A percentile compares a stretch with the other conserved stretches of the same genome.
These are phyloP conservation scores for Drosophila stalkeri DNA, from an alignment of 2,888 invertebrate species.

Conservation along the genomic window DNA sequence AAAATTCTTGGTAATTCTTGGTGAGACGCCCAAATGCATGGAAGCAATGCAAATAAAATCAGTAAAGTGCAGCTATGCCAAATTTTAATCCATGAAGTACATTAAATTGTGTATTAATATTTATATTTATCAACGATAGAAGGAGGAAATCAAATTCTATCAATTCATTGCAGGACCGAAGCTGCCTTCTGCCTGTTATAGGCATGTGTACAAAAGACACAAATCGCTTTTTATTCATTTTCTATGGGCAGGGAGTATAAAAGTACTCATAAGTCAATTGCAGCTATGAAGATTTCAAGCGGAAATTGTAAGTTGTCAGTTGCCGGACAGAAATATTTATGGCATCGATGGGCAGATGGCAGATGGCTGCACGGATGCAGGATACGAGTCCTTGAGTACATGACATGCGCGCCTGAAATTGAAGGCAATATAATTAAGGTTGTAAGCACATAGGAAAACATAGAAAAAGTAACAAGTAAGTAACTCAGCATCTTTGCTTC, in stretches of 20 bases:
- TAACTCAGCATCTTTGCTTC: slow-evolving; percentile 11
- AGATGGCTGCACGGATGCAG: slow-evolving; percentile 5
- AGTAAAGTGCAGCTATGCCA: too few species aligned
- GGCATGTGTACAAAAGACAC: background rate
- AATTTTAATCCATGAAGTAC: background rate
- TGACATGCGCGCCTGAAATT: slow-evolving; percentile 47
- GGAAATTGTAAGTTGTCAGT: slow-evolving; percentile 67
- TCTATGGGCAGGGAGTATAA: slow-evolving; percentile 1
- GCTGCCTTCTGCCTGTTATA: background rate
- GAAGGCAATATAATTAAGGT: slow-evolving; percentile 67
- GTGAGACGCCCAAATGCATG: background rate
- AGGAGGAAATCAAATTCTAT: background rate
- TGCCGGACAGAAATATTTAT: slow-evolving; percentile 55
- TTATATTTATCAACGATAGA: background rate
- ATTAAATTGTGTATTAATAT: background rate
- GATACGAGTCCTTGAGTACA: slow-evolving; percentile 18
- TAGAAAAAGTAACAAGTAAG: slow-evolving; percentile 34
- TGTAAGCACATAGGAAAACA: slow-evolving; percentile 51
- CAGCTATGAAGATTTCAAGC: slow-evolving; percentile 44
- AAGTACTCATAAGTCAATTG: slow-evolving; percentile 47
- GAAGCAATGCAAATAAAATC: background rate
- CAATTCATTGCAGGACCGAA: background rate
- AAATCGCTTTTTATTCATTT: background rate
- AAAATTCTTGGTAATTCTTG: background rate
- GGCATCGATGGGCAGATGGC: slow-evolving; percentile 36